Evolutionary conservation across 2,113 vertebrate species (phyloP), one percentile per base, ranked within the genome.

Genomic region (Anser brachyrhynchus): DNA sequence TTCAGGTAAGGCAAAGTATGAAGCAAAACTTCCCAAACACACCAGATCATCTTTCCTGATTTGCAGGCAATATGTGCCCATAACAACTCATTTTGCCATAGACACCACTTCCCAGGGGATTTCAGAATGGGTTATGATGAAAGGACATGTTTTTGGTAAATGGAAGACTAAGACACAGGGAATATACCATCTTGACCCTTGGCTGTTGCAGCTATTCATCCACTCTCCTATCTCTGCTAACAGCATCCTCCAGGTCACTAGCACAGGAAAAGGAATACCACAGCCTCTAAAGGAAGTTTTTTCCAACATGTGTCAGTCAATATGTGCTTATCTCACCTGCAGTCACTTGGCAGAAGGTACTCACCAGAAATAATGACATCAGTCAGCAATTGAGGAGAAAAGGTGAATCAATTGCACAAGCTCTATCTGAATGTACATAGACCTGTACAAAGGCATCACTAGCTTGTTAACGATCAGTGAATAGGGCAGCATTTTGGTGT

Each of bases 11-110:
- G 5, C 26, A 76, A 83, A 33, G 35, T 70, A 20, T 39, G 37
- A 74, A 83, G 52, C 16, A 65, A 54, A 81, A 33, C 13, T 78
- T 92, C 44, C 46, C 49, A 84, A 86, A 58, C 11, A 29, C 22
- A 46, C 41, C 17, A 87, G n/a, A 49, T 67, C 21, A 65, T 6
- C 49, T 79, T 67, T 78, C 33, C 35, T 43, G 11, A 61, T 75
- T 92, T 64, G 39, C 23, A 46, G 49, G 35, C 3, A 12, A 2
- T 59, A 11, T 0, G 1, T 59, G 41, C 6, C 31, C 7, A 0
- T 25, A 79, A 52, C 1, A 4, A 25, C 13, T 52, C 15, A 16
- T 11, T 83, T 61, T 93, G 28, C 55, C 33, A 13, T 11, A n/a
- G 83, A 2, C 35, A 29, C 6, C 37, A 3, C 10, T 76, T 22